These are phyloP conservation scores for Typhlichthys eigenmanni DNA, from an alignment of 2,797 vertebrate genomes.

Conservation along the genomic window DNA sequence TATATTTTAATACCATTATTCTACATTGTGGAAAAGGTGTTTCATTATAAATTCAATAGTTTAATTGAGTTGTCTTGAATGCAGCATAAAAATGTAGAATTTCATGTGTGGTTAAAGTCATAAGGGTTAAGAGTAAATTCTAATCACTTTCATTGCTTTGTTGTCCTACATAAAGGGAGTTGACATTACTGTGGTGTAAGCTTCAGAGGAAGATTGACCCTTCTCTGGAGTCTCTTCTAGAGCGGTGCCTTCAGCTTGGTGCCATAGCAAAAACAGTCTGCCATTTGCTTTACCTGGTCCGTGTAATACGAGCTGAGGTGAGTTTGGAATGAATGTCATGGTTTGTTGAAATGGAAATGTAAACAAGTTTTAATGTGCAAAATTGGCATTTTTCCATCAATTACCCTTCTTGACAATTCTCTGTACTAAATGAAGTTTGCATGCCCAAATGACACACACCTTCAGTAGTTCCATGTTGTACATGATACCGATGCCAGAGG, in stretches of 20 bases:
- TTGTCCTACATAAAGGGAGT: slow-evolving; percentile 81
- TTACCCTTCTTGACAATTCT: too few species aligned
- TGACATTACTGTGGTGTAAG: slow-evolving; percentile 96
- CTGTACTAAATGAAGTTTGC: too few species aligned
- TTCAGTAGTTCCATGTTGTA: too few species aligned
- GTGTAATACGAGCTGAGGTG: slow-evolving; percentile 95
- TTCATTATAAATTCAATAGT: too few species aligned
- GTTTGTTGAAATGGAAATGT: too few species aligned
- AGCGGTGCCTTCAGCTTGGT: slow-evolving; percentile 96
- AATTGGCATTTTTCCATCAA: too few species aligned
- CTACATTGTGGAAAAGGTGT: too few species aligned
- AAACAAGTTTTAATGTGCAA: too few species aligned
- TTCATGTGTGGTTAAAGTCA: background rate
- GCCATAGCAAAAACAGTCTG: slow-evolving; percentile 94
- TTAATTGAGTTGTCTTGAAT: background rate
- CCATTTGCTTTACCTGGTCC: slow-evolving; percentile 94
- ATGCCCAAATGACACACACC: too few species aligned
- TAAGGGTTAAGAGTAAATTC: background rate
- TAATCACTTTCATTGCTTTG: background rate
- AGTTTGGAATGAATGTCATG: slow-evolving; percentile 18
- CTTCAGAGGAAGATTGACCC: slow-evolving; percentile 93
- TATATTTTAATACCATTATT: too few species aligned
- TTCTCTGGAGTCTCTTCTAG: slow-evolving; percentile 89
- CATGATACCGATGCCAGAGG: too few species aligned
- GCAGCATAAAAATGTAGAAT: too few species aligned